Base-by-base conservation (phyloP, 2,797 vertebrate genomes). In the Urocyon cinereoargenteus region DNA sequence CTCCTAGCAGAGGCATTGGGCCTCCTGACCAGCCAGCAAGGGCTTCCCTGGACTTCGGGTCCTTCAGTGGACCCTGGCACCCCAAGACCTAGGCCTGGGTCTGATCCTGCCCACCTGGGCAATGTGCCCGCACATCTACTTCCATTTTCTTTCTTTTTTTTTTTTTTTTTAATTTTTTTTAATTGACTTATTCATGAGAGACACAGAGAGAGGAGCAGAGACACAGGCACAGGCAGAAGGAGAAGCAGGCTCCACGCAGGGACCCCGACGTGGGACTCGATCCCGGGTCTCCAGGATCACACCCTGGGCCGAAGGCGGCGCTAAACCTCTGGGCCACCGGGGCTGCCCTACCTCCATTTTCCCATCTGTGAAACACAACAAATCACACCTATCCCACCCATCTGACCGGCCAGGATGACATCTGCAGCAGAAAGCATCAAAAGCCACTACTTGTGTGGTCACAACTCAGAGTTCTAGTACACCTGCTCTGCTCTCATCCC, bases 311-410 rank as follows among this genome's bases (percentile, higher is more conserved):
- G 40, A 45, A 45, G 40, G 40, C 40, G 7, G 40, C 40, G 40
- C 7, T 7, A 45, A 45, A 45, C 40, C 40, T 45, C 40, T 45
- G 40, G 40, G 40, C 40, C 40, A 45, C 40, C 40, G 40, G 40
- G 40, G 40, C 40, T 45, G 40, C 40, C 66, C 9, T 19, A 24
- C 40, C 49, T 87, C 7, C 0, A 0, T 53, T 77, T 87, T 45
- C 77, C n/a, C 49, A 68, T 8, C 77, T 82, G 40, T 16, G 61
- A 72, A 89, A 26, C 1, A 3, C 5, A 45, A 40, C 3, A 22
- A 40, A 13, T 0, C 1, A 5, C n/a, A 81, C 11, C 12, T 12
- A 5, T 1, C 7, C 7, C 3, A 3, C 12, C 1, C 1, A 15
- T 3, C 16, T 31, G 57, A 45, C 40, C 26, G 5, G 24, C 68